Percentiles rank a stretch among this genome's conserved stretches.
Evolutionary conservation across 53 echinoderm and acorn worm species (phyloP).

Genomic region (Luidia sarsii): DNA sequence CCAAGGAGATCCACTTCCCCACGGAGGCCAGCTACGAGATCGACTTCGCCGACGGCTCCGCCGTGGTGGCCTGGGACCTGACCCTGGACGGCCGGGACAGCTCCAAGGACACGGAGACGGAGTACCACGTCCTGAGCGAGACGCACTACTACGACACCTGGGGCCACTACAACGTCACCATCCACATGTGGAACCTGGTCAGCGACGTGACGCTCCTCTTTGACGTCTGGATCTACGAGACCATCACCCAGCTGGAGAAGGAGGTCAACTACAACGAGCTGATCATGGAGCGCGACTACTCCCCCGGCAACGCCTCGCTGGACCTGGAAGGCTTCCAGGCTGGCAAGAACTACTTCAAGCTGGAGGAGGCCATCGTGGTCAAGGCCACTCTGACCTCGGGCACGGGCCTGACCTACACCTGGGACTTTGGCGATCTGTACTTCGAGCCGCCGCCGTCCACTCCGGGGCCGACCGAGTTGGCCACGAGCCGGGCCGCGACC

Average conservation of each 20-base stretch:
- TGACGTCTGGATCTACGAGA: slow-evolving; percentile 79
- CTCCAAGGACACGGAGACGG: slow-evolving; percentile 58
- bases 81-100: slow-evolving; percentile 40
- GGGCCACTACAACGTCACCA: slow-evolving; percentile 75
- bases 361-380: slow-evolving; percentile 82
- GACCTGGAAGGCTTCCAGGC: slow-evolving; percentile 63
- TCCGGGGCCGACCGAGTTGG: slow-evolving; percentile 23
- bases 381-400: slow-evolving; percentile 77
- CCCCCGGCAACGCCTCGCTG: slow-evolving; percentile 53
- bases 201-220: slow-evolving; percentile 59
- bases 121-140: slow-evolving; percentile 63
- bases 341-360: slow-evolving; percentile 69
- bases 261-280: slow-evolving; percentile 85
- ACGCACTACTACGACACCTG: slow-evolving; percentile 67
- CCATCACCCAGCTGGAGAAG: slow-evolving; percentile 76
- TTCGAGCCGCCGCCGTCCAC: slow-evolving; percentile 60
- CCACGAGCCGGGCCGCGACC: slow-evolving; percentile 24
- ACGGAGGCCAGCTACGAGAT: slow-evolving; percentile 70
- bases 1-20: slow-evolving; percentile 69
- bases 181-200: slow-evolving; percentile 78
- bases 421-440: slow-evolving; percentile 86
- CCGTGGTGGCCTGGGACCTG: slow-evolving; percentile 8
- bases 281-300: slow-evolving; percentile 70
- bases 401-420: slow-evolving; percentile 82
- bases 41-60: slow-evolving; percentile 73